Evolutionary conservation across 2,888 invertebrate genomes (phyloP), one percentile per base, ranked within the genome.

Genomic region (Cantharis flavilabris): DNA sequence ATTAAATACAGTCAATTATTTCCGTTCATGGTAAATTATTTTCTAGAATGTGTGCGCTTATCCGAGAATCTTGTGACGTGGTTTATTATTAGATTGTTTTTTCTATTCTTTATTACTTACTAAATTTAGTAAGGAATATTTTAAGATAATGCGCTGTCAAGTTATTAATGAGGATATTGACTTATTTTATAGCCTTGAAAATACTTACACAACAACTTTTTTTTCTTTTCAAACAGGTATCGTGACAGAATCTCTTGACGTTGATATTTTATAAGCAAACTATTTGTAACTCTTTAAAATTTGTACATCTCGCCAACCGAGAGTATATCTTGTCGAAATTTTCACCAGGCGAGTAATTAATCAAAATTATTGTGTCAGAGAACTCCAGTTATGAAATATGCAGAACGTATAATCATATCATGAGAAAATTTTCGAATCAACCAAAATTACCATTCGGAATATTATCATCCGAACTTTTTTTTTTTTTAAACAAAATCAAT

Each of bases 131-230:
- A 70, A 70, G 63, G 75, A 75, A 75, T 75, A 75, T 75, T 70
- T 75, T 49, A 75, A 75, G 75, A 71, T 71, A 75, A 75, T 75
- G 71, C 69, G 62, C 71, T 72, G 75, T 72, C 71, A 71, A 62
- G 75, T 72, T 75, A 71, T 75, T 75, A 75, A 75, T 69, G 75
- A 75, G 75, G 71, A 75, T 75, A 75, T 75, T 75, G 75, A 75
- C 75, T 75, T 75, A 75, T 75, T 75, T 75, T 72, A 75, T 75
- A 76, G 76, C 76, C 76, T 76, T 76, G 76, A 73, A 62, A 76
- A 76, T 73, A 69, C 76, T 76, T 76, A 76, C 76, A 73, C 76
- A 76, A 76, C 76, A 72, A 73, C 76, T 76, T 76, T 76, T 26
- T 76, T 76, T 72, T 70, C 18, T 70, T 64, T 65, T 65, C 28